These are phyloP conservation scores for Microtus montanus DNA, from an alignment of 2,113 vertebrate genomes.

Conservation along the genomic window DNA sequence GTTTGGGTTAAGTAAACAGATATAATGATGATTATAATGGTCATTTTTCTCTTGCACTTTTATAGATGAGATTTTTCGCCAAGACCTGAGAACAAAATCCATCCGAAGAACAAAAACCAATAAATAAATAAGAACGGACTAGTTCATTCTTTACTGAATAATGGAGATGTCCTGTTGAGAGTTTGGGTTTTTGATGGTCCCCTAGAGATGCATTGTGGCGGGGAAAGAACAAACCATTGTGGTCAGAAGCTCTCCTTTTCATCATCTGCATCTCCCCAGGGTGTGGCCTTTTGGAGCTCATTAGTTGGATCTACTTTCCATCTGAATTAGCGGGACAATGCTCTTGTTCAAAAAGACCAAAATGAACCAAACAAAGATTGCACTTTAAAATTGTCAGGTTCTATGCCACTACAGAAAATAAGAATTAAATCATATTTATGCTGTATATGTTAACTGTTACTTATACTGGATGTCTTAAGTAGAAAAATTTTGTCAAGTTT, in stretches of 20 bases:
- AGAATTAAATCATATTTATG: background rate
- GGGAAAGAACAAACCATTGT: background rate
- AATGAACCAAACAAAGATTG: background rate
- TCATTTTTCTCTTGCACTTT: background rate
- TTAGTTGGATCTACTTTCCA: background rate
- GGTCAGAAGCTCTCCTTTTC: background rate
- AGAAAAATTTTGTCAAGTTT: background rate
- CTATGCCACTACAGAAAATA: background rate
- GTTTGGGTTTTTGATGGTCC: background rate
- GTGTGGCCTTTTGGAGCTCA: background rate
- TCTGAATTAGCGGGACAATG: background rate
- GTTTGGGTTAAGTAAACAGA: background rate
- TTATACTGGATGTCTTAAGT: background rate
- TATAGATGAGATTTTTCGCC: background rate
- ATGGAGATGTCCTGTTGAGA: background rate
- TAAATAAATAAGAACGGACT: background rate
- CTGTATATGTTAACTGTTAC: background rate
- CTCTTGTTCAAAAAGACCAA: background rate
- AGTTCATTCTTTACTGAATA: background rate
- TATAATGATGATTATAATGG: background rate
- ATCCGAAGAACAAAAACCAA: background rate
- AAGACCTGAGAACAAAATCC: background rate
- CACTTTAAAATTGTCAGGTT: background rate
- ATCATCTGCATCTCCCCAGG: background rate
- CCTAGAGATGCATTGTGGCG: background rate